Conservation (phyloP, 1,140 invertebrate species). For the Drosophila quadrilineata region DNA sequence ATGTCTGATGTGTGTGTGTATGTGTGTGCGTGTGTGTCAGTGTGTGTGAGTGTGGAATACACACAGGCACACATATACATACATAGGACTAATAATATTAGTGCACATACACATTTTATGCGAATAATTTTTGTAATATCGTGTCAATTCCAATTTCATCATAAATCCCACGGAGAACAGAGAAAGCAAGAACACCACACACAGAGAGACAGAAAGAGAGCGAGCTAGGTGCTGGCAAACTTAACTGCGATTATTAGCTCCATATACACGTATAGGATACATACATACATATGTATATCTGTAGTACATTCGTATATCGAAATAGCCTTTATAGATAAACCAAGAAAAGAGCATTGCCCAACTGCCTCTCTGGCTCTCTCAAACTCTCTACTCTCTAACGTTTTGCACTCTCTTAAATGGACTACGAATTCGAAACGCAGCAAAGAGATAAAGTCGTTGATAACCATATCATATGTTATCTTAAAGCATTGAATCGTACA, state of each 20-base stretch:
- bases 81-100: not conserved
- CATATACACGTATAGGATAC: too few relatives aligned
- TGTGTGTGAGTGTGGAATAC: not conserved
- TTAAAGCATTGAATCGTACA: constrained; percentile 58
- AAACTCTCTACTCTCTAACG: not conserved
- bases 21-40: not conserved
- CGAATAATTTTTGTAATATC: constrained; percentile 13
- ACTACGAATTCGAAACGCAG: constrained; percentile 31
- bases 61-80: constrained; percentile 14
- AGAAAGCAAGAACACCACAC: too few relatives aligned
- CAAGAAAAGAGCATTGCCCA: too few relatives aligned
- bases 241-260: not conserved
- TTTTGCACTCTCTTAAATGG: constrained; percentile 52
- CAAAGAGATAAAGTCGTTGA: constrained; percentile 67
- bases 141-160: constrained; percentile 6
- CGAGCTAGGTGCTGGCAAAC: constrained; percentile 1
- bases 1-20: constrained; percentile 30
- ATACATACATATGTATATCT: not conserved
- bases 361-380: not conserved
- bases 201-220: too few relatives aligned
- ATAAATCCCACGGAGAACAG: too few relatives aligned
- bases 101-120: constrained; percentile 13
- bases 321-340: constrained; percentile 14
- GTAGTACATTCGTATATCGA: not conserved
- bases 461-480: constrained; percentile 76